These are phyloP conservation scores for Zaprionus kolodkinae DNA, from an alignment of 1,140 invertebrate genomes.

Conservation along the genomic window DNA sequence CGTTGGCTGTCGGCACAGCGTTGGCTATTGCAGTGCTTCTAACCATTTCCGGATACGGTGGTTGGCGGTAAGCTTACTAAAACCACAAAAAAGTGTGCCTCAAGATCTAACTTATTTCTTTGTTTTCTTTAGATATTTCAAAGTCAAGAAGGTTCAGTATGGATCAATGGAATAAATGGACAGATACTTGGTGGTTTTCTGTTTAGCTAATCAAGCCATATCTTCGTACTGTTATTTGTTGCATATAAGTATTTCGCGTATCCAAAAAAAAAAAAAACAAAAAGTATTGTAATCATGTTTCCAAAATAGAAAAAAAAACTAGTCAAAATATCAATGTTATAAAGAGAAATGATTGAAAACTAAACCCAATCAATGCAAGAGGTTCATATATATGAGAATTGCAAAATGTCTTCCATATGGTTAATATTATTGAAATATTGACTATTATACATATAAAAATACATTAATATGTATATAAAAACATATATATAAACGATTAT, in stretches of 20 bases:
- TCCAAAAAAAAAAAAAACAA: conserved; percentile 26
- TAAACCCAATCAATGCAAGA: conserved; percentile 49
- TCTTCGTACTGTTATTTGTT: conserved; percentile 37
- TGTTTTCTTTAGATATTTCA: conserved; percentile 90
- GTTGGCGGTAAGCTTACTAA: conserved; percentile 83
- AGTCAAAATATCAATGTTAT: conserved; percentile 26
- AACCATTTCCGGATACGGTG: conserved; percentile 93
- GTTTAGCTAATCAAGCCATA: conserved; percentile 40
- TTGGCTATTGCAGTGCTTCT: conserved; percentile 91
- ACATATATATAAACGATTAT: conserved; percentile 34
- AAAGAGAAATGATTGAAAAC: conserved; percentile 32
- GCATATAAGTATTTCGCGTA: conserved; percentile 41
- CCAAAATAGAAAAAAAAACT: conserved; percentile 23
- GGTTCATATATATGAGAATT: conserved; percentile 73
- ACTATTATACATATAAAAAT: conserved; percentile 50
- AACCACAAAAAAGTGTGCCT: not conserved
- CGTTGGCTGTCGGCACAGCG: conserved; percentile 94
- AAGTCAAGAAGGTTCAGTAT: conserved; percentile 95
- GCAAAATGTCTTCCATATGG: conserved; percentile 82
- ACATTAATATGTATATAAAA: conserved; percentile 52
- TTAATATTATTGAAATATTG: conserved; percentile 69
- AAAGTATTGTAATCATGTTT: conserved; percentile 40
- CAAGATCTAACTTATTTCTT: not conserved
- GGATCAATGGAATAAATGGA: conserved; percentile 93
- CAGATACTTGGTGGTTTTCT: conserved; percentile 47